A percentile compares a stretch with the other conserved stretches of the same genome.
These are phyloP conservation scores for Pygoscelis adeliae DNA, from an alignment of 2,113 vertebrate species.

Conservation along the genomic window DNA sequence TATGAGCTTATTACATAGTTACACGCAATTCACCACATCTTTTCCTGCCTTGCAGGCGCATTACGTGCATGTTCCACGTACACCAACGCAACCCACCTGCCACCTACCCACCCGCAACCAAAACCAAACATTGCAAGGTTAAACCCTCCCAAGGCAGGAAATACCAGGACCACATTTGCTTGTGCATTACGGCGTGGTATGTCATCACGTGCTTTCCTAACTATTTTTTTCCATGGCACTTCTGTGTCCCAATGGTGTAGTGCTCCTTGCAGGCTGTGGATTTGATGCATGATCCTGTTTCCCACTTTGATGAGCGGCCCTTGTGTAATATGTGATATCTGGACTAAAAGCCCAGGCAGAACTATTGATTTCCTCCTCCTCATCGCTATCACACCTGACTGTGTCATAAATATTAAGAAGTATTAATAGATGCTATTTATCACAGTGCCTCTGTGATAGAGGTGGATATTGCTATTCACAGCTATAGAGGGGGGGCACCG, in stretches of 20 bases:
- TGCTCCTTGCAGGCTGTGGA: background rate
- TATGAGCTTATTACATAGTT: background rate
- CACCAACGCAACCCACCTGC: background rate
- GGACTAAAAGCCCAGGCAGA: background rate
- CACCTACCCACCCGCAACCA: background rate
- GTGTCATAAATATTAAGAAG: background rate
- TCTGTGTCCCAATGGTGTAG: fast-evolving
- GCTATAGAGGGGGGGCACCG: background rate
- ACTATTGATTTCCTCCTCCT: background rate
- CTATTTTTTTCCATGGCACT: background rate
- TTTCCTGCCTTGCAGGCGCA: fast-evolving
- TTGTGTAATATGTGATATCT: background rate
- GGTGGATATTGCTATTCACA: background rate
- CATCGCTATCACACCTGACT: background rate
- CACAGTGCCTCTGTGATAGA: background rate
- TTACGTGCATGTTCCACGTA: fast-evolving
- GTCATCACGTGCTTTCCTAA: background rate
- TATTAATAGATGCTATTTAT: background rate
- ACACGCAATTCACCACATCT: fast-evolving
- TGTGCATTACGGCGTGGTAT: fast-evolving
- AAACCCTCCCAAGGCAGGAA: background rate
- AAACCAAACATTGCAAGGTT: background rate
- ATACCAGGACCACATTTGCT: background rate
- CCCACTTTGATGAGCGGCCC: background rate
- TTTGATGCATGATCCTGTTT: background rate